phyloP scores from a whole-genome alignment of 2,113 vertebrate genomes.

The Phylloscopus trochilus region DNA sequence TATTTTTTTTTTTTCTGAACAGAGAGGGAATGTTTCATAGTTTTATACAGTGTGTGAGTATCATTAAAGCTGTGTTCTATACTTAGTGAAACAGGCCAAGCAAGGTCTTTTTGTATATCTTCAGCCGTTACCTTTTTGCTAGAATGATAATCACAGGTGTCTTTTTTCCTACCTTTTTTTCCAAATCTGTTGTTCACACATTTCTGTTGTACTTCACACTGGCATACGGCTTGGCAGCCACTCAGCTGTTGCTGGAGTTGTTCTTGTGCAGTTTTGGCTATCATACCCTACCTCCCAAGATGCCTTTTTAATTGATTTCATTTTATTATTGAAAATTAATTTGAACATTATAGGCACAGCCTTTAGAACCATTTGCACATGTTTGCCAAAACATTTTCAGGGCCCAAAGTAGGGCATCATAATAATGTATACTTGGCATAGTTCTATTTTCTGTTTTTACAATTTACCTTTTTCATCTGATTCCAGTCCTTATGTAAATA shows the following conservation, averaged over 20 bases:
- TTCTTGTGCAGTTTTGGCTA: neutral
- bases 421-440: neutral
- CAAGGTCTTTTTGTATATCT: neutral
- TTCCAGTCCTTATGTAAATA: neutral
- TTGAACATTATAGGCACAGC: neutral
- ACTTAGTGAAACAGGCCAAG: neutral
- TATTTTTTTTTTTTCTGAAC: neutral
- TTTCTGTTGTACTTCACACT: slow-evolving; percentile 12
- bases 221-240: neutral
- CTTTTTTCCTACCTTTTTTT: neutral
- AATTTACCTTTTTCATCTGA: neutral
- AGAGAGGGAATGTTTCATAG: neutral
- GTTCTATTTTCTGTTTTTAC: neutral
- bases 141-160: neutral
- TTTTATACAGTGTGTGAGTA: neutral
- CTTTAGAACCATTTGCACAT: neutral
- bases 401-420: neutral
- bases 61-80: neutral
- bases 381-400: neutral
- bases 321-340: slow-evolving; percentile 21
- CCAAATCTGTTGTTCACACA: slow-evolving; percentile 25
- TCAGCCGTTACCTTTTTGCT: neutral
- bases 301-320: neutral
- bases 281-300: neutral
- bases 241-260: neutral